Evolutionary conservation across 2,797 vertebrate genomes (phyloP).

Genomic region (Galago senegalensis): DNA sequence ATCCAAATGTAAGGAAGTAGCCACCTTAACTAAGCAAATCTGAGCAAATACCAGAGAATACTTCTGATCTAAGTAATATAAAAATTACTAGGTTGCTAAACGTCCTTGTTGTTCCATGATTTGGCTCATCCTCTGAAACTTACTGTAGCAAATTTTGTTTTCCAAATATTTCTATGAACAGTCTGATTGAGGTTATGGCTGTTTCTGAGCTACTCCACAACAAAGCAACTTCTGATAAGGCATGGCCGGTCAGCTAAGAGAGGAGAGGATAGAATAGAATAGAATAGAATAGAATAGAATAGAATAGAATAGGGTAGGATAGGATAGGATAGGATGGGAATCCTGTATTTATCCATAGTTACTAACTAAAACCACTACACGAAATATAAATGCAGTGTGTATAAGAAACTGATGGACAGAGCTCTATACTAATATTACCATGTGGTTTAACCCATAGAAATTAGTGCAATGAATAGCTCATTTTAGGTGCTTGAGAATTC

Average conservation of each 20-base stretch:
- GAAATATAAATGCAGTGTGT: background rate
- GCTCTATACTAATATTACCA: background rate
- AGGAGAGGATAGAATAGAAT: background rate
- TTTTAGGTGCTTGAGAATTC: constrained; percentile 47
- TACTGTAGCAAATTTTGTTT: background rate
- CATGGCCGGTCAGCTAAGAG: background rate
- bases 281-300: no score
- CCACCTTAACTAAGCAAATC: background rate
- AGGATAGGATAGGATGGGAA: background rate
- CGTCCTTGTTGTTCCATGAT: background rate
- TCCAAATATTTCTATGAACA: background rate
- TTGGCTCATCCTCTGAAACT: background rate
- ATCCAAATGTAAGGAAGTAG: background rate
- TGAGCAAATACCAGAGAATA: background rate
- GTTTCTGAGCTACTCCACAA: constrained; percentile 9
- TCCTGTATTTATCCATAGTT: background rate
- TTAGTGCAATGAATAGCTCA: background rate
- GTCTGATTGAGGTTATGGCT: background rate
- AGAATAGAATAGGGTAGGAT: no score
- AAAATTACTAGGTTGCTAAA: constrained; percentile 29
- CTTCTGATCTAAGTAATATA: background rate
- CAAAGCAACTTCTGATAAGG: background rate
- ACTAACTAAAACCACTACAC: background rate
- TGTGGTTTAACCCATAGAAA: constrained; percentile 11
- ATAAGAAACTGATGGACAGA: background rate